Percentiles rank a stretch among this genome's conserved stretches.
phyloP scores from a whole-genome alignment of 2,797 vertebrate genomes.

The Mustela erminea region DNA sequence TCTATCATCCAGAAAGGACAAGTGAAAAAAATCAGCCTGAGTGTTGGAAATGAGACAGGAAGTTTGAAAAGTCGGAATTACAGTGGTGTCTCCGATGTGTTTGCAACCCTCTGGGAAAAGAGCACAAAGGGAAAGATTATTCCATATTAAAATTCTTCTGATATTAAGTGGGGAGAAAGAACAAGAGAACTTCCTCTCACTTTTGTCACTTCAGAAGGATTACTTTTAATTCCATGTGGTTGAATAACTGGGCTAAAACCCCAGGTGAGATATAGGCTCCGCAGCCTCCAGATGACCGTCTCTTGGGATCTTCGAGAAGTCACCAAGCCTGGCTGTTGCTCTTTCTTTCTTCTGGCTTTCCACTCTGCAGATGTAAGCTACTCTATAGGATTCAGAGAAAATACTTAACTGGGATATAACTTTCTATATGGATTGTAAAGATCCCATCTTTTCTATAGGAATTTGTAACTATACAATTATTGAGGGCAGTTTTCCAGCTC shows the following conservation, averaged over 20 bases:
- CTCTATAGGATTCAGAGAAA: not conserved
- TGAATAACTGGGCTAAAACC: not conserved
- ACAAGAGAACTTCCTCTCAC: not conserved
- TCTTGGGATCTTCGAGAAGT: not conserved
- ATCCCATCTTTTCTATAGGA: not conserved
- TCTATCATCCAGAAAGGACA: not conserved
- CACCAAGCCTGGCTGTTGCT: not conserved
- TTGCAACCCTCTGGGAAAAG: not conserved
- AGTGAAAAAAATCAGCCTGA: not conserved
- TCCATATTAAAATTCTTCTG: not conserved
- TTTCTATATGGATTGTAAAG: not conserved
- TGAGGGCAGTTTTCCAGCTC: slow-evolving; percentile 42
- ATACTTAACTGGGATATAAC: not conserved
- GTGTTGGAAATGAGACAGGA: not conserved
- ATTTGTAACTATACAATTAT: not conserved
- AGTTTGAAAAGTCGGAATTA: not conserved
- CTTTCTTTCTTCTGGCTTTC: not conserved
- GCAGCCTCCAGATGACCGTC: not conserved
- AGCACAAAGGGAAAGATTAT: not conserved
- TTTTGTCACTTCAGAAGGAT: slow-evolving; percentile 4
- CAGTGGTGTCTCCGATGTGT: not conserved
- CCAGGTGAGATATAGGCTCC: not conserved
- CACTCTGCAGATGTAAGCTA: not conserved
- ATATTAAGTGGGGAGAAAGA: not conserved
- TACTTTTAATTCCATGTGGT: slow-evolving; percentile 25